Conservation (phyloP, 64 coral and sea anemone species). For the Porites australiensis region DNA sequence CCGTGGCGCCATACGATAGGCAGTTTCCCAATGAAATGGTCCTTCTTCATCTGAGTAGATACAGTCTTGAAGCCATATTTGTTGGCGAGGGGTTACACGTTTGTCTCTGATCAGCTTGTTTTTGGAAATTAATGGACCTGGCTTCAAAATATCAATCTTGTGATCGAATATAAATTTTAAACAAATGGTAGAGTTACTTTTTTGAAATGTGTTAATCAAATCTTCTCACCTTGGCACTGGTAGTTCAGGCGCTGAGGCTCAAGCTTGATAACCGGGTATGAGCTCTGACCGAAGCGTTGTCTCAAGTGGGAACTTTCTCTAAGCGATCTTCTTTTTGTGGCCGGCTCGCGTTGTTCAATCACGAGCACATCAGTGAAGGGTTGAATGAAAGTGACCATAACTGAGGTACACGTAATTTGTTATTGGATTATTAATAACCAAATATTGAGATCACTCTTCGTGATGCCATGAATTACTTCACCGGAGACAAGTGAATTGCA, state of each 20-base stretch:
- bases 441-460: background rate
- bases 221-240: background rate
- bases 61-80: no score
- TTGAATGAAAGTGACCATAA: background rate
- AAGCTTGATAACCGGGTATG: background rate
- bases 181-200: background rate
- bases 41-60: no score
- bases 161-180: constrained; percentile 2
- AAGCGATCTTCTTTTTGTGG: background rate
- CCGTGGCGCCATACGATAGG: no score
- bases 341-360: background rate
- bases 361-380: background rate
- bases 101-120: no score
- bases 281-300: constrained; percentile 2
- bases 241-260: background rate
- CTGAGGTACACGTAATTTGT: background rate
- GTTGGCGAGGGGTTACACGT: no score
- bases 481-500: background rate
- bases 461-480: background rate
- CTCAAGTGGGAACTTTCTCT: background rate
- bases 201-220: background rate
- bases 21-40: no score
- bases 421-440: background rate
- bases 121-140: no score
- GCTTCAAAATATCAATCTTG: background rate